Base-by-base conservation (phyloP, 2,113 vertebrate species). In the Suricata suricatta region DNA sequence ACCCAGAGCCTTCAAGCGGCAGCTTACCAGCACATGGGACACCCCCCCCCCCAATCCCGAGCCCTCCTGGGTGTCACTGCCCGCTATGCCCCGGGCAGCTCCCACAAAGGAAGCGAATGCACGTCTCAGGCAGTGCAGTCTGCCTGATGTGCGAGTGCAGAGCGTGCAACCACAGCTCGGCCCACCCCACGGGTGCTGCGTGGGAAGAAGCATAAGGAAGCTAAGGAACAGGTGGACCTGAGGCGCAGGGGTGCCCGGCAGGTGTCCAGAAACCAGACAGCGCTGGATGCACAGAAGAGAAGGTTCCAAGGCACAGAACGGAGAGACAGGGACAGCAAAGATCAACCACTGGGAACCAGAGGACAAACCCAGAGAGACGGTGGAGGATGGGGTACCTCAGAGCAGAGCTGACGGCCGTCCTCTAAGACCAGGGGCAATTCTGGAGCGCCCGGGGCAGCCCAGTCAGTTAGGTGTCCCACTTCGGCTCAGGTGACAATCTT, bases 91-190 rank as follows among this genome's bases (percentile, higher is more conserved):
- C 4, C 1, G 57, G 11, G 15, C 14, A 15, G 8, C 72, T 57
- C 9, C 68, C 89, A 10, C 27, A 6, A 6, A 69, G 35, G 25
- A 21, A 4, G 35, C 57, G 23, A 3, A 60, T 31, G 35, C 54
- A 38, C 14, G 7, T 2, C 2, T 7, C 1, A 38, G 74, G 68
- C 3, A 15, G 44, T 44, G 5, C 5, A 2, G 17, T 19, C 6
- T 41, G 15, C 77, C 9, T 2, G 38, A 12, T 7, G 5, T 7
- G 21, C 3, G 1, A 1, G 33, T 19, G 80, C 66, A n/a, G 19
- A 4, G 17, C 5, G 3, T 3, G 0, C 0, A 5, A 23, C 12
- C 6, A 4, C 15, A 9, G n/a, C 74, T 3, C 23, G 4, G 29
- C 8, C 47, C 3, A 8, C 47, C 35, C 27, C 17, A 1, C 0